phyloP scores from a whole-genome alignment of 1,140 invertebrate genomes.

The Gonatopus flavifemur region DNA sequence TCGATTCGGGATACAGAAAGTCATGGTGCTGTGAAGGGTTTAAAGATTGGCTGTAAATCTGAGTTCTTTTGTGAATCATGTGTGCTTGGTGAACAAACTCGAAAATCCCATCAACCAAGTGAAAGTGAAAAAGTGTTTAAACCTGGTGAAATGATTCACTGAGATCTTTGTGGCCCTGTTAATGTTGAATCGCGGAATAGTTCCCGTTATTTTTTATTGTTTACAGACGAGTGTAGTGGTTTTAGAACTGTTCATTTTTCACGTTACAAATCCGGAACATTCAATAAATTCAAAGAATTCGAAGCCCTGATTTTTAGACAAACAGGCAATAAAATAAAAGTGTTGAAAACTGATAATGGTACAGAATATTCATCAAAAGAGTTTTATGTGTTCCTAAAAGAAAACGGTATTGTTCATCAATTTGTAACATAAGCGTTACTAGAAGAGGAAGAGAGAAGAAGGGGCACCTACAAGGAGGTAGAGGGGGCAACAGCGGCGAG shows the following conservation, averaged over 20 bases:
- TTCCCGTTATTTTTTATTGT: not conserved
- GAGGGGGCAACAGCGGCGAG: too few species aligned
- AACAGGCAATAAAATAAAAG: not conserved
- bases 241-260: not conserved
- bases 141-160: conserved; percentile 3
- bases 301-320: not conserved
- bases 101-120: not conserved
- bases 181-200: not conserved
- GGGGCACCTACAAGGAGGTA: too few species aligned
- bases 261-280: conserved; percentile 1
- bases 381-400: too few species aligned
- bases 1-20: not conserved
- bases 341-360: not conserved
- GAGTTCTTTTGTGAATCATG: conserved; percentile 1
- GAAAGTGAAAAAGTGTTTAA: not conserved
- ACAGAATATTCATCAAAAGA: not conserved
- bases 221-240: conserved; percentile 1
- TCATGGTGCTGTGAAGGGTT: not conserved
- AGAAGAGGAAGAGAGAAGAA: too few species aligned
- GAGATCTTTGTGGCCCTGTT: conserved; percentile 7
- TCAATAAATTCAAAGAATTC: not conserved
- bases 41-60: not conserved
- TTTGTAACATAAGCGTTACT: too few species aligned
- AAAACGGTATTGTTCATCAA: too few species aligned
- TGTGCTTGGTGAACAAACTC: conserved; percentile 7